phyloP scores from a whole-genome alignment of 2,113 vertebrate genomes.

The Glareola pratincola region DNA sequence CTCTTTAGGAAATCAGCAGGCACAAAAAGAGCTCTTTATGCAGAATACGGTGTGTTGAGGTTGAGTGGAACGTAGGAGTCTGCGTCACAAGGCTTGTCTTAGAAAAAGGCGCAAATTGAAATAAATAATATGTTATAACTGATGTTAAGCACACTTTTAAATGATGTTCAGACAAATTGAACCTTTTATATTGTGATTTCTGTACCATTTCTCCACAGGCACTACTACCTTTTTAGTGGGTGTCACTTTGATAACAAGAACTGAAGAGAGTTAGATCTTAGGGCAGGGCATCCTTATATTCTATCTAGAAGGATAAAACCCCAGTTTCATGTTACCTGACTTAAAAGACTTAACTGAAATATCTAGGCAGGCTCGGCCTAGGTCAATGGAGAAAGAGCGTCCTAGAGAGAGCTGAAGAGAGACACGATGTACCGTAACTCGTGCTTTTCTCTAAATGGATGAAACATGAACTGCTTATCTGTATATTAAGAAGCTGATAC shows the following conservation, averaged over 20 bases:
- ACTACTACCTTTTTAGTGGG: not conserved
- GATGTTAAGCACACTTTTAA: not conserved
- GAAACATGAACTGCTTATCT: not conserved
- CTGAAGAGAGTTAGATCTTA: not conserved
- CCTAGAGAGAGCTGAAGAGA: not conserved
- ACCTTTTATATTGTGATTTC: not conserved
- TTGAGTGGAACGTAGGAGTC: not conserved
- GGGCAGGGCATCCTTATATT: not conserved
- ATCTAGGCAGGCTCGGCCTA: not conserved
- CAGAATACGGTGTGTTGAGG: not conserved
- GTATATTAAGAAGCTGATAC: not conserved
- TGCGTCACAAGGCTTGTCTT: not conserved
- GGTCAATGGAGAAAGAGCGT: not conserved
- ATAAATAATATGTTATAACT: not conserved
- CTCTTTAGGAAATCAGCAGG: not conserved
- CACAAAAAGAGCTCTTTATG: not conserved
- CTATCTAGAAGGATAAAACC: not conserved
- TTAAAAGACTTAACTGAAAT: not conserved
- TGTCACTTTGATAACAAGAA: not conserved
- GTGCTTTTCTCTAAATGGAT: not conserved
- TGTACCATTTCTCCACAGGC: not conserved
- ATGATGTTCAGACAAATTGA: fast-evolving
- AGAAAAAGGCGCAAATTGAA: not conserved
- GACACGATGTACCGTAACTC: not conserved
- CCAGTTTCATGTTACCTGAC: not conserved